Evolutionary conservation across 2,113 vertebrate species (phyloP).

Genomic region (Shinisaurus crocodilurus): DNA sequence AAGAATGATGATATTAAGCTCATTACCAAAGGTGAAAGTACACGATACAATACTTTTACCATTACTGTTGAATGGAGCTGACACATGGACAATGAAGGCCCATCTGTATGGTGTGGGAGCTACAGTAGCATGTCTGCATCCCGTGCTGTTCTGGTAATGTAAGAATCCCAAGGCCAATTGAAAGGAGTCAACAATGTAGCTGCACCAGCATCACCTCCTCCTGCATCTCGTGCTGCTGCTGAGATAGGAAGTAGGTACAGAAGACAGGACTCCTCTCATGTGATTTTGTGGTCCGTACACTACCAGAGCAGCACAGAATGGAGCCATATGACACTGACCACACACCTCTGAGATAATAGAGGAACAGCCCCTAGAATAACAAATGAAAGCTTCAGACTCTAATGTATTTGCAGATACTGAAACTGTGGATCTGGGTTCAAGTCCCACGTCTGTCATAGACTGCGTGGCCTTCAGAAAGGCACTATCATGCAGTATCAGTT

Average conservation of each 20-base stretch:
- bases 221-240: not conserved
- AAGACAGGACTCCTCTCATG: not conserved
- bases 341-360: not conserved
- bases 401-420: not conserved
- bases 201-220: not conserved
- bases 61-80: not conserved
- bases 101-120: not conserved
- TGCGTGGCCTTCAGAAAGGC: not conserved
- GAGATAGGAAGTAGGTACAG: not conserved
- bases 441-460: not conserved
- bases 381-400: not conserved
- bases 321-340: not conserved
- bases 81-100: not conserved
- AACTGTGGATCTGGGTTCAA: not conserved
- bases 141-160: not conserved
- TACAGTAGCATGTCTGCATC: not conserved
- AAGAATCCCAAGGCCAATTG: not conserved
- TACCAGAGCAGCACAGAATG: not conserved
- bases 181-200: not conserved
- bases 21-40: not conserved
- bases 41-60: not conserved
- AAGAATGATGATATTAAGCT: not conserved
- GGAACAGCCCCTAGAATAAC: not conserved
- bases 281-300: not conserved
- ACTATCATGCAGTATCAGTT: not conserved